A percentile compares a stretch with the other conserved stretches of the same genome.
Conservation (phyloP, 37 sponge, comb jelly and placozoan genomes). For the Crambe crambe region DNA sequence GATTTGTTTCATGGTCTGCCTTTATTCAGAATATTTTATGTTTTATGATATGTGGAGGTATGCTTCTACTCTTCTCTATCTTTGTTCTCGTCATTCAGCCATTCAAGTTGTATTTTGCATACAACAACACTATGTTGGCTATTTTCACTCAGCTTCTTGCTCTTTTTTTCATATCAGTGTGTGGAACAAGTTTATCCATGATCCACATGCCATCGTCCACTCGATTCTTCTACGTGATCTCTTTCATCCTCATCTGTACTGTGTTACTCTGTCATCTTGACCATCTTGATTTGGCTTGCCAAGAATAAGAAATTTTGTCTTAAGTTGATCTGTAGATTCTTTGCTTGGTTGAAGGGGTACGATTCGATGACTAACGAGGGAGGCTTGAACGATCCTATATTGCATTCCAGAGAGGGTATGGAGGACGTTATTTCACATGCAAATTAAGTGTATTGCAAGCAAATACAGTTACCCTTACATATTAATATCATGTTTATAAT, state of each 20-base stretch:
- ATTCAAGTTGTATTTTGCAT: background rate
- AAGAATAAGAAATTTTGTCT: background rate
- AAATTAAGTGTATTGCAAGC: too few relatives aligned
- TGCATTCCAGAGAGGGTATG: too few relatives aligned
- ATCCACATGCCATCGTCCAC: too few relatives aligned
- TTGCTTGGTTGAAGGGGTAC: slow-evolving; percentile 1
- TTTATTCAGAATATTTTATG: too few relatives aligned
- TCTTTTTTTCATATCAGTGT: background rate
- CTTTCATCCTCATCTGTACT: background rate
- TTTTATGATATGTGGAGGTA: too few relatives aligned
- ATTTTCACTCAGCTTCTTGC: slow-evolving; percentile 1
- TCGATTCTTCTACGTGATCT: background rate
- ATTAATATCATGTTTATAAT: too few relatives aligned
- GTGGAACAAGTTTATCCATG: background rate
- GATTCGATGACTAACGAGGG: background rate
- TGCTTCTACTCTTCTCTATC: too few relatives aligned
- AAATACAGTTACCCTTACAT: too few relatives aligned
- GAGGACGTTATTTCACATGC: too few relatives aligned
- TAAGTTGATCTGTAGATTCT: background rate
- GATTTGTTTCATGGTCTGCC: background rate
- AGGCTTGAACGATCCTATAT: too few relatives aligned
- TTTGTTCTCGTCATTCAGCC: slow-evolving; percentile 3
- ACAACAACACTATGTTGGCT: background rate
- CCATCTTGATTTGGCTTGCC: background rate
- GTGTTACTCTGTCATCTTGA: background rate